A percentile compares a stretch with the other conserved stretches of the same genome.
phyloP scores from a whole-genome alignment of 2,797 vertebrate genomes.

The Mormyrus proboscirostris region DNA sequence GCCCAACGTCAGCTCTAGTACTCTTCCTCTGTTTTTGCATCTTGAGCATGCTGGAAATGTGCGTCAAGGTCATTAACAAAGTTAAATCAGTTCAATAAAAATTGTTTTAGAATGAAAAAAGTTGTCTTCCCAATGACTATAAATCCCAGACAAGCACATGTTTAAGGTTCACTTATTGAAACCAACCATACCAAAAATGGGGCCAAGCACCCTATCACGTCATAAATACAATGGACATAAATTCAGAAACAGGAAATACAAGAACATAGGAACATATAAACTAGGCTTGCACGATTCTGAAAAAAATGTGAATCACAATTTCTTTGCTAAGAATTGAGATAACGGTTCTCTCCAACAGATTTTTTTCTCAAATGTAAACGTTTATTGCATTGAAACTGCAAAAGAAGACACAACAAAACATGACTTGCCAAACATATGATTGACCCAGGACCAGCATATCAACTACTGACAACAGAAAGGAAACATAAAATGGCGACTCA shows the following conservation, averaged over 20 bases:
- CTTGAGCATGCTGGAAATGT: background rate
- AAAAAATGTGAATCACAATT: background rate
- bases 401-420: too few relatives aligned
- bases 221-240: background rate
- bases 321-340: background rate
- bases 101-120: background rate
- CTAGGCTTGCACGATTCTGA: background rate
- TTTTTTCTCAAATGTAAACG: too few relatives aligned
- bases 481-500: too few relatives aligned
- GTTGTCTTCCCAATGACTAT: background rate
- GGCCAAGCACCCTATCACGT: background rate
- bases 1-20: background rate
- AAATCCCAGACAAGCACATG: background rate
- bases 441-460: too few relatives aligned
- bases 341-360: too few relatives aligned
- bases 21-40: background rate
- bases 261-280: background rate
- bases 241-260: background rate
- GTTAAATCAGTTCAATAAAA: background rate
- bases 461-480: too few relatives aligned
- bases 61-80: background rate
- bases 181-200: background rate
- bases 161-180: background rate
- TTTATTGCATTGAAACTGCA: too few relatives aligned
- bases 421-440: too few relatives aligned